Evolutionary conservation across 2,888 invertebrate species (phyloP), one percentile per base, ranked within the genome.

Genomic region (Prenolepis imparis): DNA sequence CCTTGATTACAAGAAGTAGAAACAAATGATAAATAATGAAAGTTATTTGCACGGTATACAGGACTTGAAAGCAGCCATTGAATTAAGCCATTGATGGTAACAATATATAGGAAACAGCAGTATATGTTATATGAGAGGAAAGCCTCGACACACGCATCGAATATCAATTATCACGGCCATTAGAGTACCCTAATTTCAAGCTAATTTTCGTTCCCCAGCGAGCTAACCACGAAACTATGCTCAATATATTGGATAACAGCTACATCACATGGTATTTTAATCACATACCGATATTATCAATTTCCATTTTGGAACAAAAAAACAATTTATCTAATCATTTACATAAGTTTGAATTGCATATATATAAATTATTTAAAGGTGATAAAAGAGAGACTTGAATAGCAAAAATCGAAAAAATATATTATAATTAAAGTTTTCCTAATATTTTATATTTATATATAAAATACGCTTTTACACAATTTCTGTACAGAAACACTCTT

Each of bases 121-220:
- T 84, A 87, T 84, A 70, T 88, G 39, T 21, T 82, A 75, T 61
- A 63, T 28, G 59, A 73, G 63, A 64, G 83, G 66, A 67, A 82
- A 64, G 82, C 80, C 70, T 59, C 84, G 70, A 86, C 70, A n/a
- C n/a, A 81, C 72, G 84, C 86, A 85, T 87, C 87, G 85, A 91
- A 91, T 90, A 91, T 91, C 89, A 90, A 91, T 91, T 90, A 90
- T 89, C 83, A 68, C 61, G 80, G 78, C 82, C 86, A 91, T 88
- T 87, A 86, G 83, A 75, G 86, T 32, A 87, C 64, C 84, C 89
- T 84, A 88, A 88, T 91, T 91, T 87, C 84, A 59, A 77, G 85
- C 70, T 87, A 87, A 89, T 91, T 90, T 90, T 87, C 90, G 82
- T 87, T 87, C 86, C 81, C 72, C 83, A 84, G 75, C 74, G 82